Evolutionary conservation across 2,797 vertebrate genomes (phyloP).

Genomic region (Fundulus diaphanus): DNA sequence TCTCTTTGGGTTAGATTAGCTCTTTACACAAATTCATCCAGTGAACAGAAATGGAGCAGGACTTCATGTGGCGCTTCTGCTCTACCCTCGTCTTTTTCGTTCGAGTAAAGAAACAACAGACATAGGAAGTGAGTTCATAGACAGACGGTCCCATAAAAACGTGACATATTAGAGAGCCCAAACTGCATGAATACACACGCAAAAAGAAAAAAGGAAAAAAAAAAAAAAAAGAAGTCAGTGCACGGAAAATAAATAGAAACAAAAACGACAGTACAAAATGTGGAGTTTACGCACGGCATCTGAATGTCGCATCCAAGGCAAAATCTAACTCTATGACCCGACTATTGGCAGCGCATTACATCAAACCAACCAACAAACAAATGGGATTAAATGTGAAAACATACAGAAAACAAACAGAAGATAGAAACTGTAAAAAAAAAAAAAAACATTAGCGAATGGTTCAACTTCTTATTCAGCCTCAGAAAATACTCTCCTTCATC

Average conservation of each 20-base stretch:
- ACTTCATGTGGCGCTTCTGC: conserved; percentile 48
- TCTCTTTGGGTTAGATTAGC: conserved; percentile 38
- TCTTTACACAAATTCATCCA: conserved; percentile 22
- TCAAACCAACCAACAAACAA: conserved; percentile 29
- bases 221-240: conserved; percentile 65
- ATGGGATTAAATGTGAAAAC: conserved; percentile 31
- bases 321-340: conserved; percentile 17
- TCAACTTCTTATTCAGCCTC: conserved; percentile 16
- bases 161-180: conserved; percentile 54
- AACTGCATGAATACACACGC: conserved; percentile 32
- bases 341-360: conserved; percentile 34
- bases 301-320: conserved; percentile 29
- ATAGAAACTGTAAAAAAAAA: too few species aligned
- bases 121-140: conserved; percentile 13
- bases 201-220: not conserved
- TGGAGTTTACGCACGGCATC: conserved; percentile 18
- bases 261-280: conserved; percentile 36
- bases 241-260: conserved; percentile 63
- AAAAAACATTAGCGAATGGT: conserved; percentile 3
- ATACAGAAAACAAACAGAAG: conserved; percentile 36
- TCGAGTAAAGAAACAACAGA: conserved; percentile 2
- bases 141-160: conserved; percentile 30
- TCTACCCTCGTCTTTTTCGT: conserved; percentile 31
- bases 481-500: conserved; percentile 23
- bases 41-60: conserved; percentile 30